phyloP scores from a whole-genome alignment of 2,113 vertebrate species.

The Crotalus horridus region DNA sequence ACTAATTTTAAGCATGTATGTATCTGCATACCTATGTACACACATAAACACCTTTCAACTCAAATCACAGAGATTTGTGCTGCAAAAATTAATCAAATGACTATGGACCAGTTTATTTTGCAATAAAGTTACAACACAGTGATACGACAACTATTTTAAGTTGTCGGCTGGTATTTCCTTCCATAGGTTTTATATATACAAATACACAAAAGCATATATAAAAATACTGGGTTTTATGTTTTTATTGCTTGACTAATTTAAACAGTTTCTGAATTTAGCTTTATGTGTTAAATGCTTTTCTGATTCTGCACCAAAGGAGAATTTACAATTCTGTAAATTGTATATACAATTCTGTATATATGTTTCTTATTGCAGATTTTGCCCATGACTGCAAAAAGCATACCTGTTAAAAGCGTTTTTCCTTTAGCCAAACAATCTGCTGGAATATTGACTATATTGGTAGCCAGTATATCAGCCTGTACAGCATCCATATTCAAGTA shows the following conservation, averaged over 20 bases:
- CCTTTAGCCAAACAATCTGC: constrained; percentile 32
- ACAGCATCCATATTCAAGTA: constrained; percentile 72
- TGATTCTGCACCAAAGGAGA: neutral
- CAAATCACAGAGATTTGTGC: neutral
- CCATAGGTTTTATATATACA: neutral
- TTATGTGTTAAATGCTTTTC: neutral
- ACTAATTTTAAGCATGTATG: neutral
- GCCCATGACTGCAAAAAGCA: neutral
- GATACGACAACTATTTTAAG: neutral
- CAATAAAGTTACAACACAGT: neutral
- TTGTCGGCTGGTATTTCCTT: neutral
- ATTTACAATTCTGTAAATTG: neutral
- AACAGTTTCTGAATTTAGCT: neutral
- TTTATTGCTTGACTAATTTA: neutral
- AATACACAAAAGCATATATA: neutral
- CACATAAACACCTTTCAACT: neutral
- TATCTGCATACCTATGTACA: neutral
- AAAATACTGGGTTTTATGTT: neutral
- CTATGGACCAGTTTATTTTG: neutral
- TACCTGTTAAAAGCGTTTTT: neutral
- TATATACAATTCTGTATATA: neutral
- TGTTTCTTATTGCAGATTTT: neutral
- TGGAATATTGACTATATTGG: constrained; percentile 56
- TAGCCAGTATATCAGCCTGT: constrained; percentile 71
- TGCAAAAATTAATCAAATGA: neutral